Evolutionary conservation across 2,888 invertebrate species (phyloP).

Genomic region (Elysia crispata): DNA sequence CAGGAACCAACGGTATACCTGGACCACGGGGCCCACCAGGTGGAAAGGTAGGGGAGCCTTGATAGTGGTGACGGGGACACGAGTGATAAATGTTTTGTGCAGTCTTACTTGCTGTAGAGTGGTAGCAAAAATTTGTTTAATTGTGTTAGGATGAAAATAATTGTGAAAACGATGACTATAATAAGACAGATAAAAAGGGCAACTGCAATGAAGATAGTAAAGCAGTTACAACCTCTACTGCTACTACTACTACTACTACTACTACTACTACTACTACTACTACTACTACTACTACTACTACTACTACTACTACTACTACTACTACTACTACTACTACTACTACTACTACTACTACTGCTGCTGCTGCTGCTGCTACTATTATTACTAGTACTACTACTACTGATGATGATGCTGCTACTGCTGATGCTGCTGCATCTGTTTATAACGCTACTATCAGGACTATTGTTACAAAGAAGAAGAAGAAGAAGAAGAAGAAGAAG

Average conservation of each 20-base stretch:
- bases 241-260: slow-evolving; percentile 45
- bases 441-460: background rate
- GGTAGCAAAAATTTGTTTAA: too few relatives aligned
- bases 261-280: slow-evolving; percentile 52
- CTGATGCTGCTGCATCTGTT: too few relatives aligned
- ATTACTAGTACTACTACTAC: too few relatives aligned
- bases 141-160: background rate
- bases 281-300: slow-evolving; percentile 53
- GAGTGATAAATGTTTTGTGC: too few relatives aligned
- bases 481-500: background rate
- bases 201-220: background rate
- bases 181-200: background rate
- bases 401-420: too few relatives aligned
- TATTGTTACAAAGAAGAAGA: slow-evolving; percentile 24
- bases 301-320: slow-evolving; percentile 51
- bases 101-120: too few relatives aligned
- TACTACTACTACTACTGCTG: slow-evolving; percentile 15
- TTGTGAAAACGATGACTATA: background rate
- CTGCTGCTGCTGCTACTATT: background rate
- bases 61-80: too few relatives aligned
- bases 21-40: slow-evolving; percentile 19
- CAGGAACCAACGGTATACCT: slow-evolving; percentile 16
- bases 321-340: slow-evolving; percentile 51
- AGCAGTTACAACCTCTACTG: too few relatives aligned
- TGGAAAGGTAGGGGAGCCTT: too few relatives aligned